A percentile compares a stretch with the other conserved stretches of the same genome.
Evolutionary conservation across 2,888 invertebrate genomes (phyloP).

Genomic region (Pegoplata infirma): DNA sequence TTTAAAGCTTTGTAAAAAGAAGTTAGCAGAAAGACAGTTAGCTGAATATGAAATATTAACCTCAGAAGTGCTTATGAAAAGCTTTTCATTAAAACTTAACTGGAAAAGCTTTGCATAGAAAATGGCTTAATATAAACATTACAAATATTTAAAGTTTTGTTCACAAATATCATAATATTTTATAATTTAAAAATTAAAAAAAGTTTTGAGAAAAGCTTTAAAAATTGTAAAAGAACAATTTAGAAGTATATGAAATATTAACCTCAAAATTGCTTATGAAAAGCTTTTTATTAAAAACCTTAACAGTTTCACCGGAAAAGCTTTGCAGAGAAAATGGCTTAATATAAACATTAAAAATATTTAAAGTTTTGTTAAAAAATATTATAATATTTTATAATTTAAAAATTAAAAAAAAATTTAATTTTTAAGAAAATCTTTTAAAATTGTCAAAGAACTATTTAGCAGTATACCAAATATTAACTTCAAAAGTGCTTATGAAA

Average conservation of each 20-base stretch:
- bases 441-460: too few species aligned
- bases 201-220: neutral
- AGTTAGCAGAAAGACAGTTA: too few species aligned
- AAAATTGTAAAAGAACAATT: too few species aligned
- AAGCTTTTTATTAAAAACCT: neutral
- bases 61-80: neutral
- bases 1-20: neutral
- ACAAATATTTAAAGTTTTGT: neutral
- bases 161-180: neutral
- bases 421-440: neutral
- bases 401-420: neutral
- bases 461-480: too few species aligned
- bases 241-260: too few species aligned
- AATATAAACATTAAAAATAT: too few species aligned
- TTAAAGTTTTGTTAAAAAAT: neutral
- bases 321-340: neutral
- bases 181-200: neutral
- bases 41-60: too few species aligned
- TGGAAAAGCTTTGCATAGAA: neutral
- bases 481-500: too few species aligned
- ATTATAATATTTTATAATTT: neutral
- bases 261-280: too few species aligned
- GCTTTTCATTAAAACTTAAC: neutral
- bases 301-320: neutral
- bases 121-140: too few species aligned